Percentiles rank a stretch among this genome's conserved stretches.
Evolutionary conservation across 2,113 vertebrate species (phyloP).

Genomic region (Melospiza georgiana): DNA sequence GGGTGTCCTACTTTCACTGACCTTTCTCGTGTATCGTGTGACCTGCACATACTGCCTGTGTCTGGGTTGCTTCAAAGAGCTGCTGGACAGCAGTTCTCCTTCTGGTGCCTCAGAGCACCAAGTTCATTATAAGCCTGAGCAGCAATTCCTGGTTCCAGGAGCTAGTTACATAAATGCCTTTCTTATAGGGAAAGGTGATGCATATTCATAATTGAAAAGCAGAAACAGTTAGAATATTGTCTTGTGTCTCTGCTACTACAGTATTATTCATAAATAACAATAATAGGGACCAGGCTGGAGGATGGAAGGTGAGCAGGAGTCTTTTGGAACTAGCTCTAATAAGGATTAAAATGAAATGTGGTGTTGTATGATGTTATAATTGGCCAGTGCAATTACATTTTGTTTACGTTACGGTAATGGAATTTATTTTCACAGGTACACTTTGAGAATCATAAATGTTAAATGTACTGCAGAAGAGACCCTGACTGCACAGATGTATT

Average conservation of each 20-base stretch:
- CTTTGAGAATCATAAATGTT: constrained; percentile 10
- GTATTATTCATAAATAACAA: constrained; percentile 22
- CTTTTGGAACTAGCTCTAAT: neutral
- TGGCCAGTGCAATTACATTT: constrained; percentile 12
- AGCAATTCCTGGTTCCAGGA: constrained; percentile 1
- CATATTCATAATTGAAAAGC: constrained; percentile 32
- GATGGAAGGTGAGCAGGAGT: neutral
- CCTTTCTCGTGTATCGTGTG: neutral
- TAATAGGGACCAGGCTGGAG: neutral
- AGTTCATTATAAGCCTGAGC: constrained; percentile 14
- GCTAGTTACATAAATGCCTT: constrained; percentile 1
- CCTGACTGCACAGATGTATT: neutral
- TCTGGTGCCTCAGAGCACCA: neutral
- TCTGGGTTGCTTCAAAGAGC: constrained; percentile 15
- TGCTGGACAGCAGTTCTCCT: neutral
- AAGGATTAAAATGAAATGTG: constrained; percentile 1
- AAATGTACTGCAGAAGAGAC: neutral
- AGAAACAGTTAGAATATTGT: constrained; percentile 24
- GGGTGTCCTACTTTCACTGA: constrained; percentile 10
- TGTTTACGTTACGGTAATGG: neutral
- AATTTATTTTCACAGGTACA: constrained; percentile 11
- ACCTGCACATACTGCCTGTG: neutral
- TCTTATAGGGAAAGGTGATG: constrained; percentile 13
- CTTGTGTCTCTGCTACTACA: neutral
- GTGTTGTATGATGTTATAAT: constrained; percentile 13